Base-by-base conservation (phyloP, 2,797 vertebrate genomes). In the Oreonectes daqikongensis region DNA sequence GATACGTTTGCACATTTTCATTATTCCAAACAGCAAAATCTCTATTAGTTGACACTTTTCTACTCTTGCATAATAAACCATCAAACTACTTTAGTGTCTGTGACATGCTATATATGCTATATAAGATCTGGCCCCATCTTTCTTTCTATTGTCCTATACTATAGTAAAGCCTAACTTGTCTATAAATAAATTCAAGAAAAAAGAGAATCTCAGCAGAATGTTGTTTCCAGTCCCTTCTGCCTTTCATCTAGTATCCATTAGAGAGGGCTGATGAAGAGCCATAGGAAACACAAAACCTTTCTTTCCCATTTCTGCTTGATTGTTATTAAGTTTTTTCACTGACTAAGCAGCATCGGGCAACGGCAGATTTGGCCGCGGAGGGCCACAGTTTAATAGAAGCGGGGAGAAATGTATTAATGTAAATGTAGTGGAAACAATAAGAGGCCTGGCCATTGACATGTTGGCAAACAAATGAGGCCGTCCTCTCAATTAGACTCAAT, bases 341-440 rank as follows among this genome's bases (percentile, higher is more conserved):
- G 86, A 87, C 84, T 85, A 87, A 86, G 83, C 84, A 83, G 84
- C 86, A 85, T 87, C 84, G 84, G 82, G 80, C 82, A 72, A 83
- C 76, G 75, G 80, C 76, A 81, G 81, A 82, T 78, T 79, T 79
- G 68, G 79, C 79, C 72, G 73, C 71, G 81, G 78, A 86, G 82
- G 77, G 77, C 79, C 69, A 76, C 79, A 71, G 83, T 86, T 85
- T 85, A 86, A 85, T 85, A 82, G 84, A 83, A 83, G 81, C 77
- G 83, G 77, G 81, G 82, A 86, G 84, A 86, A 87, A 84, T 87
- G 86, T 85, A 87, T 87, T 87, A 87, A 86, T 86, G 86, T 85
- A 87, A 87, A 87, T 87, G 86, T 87, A 87, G 86, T 86, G 86
- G 86, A 87, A 87, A 87, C 84, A 85, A 84, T 85, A 82, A 86